Percentiles rank a stretch among this genome's conserved stretches.
Evolutionary conservation across 2,888 invertebrate genomes (phyloP).

Genomic region (Athalia cordata): DNA sequence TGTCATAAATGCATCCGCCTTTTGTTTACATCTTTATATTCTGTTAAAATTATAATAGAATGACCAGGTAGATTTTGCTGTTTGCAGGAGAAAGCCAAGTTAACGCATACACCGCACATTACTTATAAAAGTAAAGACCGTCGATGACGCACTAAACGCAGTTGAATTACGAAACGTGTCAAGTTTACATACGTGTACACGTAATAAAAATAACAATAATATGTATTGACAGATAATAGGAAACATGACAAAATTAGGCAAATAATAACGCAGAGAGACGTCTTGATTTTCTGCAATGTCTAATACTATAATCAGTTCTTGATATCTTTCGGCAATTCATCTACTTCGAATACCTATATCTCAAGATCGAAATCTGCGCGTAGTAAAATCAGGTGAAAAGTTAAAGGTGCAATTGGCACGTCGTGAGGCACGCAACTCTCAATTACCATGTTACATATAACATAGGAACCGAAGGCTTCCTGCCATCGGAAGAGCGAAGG

Average conservation of each 20-base stretch:
- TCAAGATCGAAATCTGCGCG: slow-evolving; percentile 9
- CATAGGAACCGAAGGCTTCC: neutral
- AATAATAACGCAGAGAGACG: too few relatives aligned
- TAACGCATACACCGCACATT: too few relatives aligned
- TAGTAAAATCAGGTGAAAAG: neutral
- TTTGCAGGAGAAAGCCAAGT: neutral
- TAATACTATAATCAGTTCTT: too few relatives aligned
- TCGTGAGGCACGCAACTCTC: slow-evolving; percentile 35
- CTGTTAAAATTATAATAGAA: neutral
- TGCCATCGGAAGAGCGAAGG: neutral
- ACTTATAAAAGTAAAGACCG: too few relatives aligned
- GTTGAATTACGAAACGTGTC: too few relatives aligned
- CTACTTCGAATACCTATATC: neutral
- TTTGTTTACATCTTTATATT: slow-evolving; percentile 6
- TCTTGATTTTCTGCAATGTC: too few relatives aligned
- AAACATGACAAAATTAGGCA: too few relatives aligned
- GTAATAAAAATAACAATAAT: too few relatives aligned
- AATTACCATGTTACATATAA: slow-evolving; percentile 18
- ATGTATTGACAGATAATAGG: too few relatives aligned
- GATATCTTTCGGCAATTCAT: too few relatives aligned
- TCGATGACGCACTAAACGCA: too few relatives aligned
- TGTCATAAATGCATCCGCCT: neutral
- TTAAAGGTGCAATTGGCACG: slow-evolving; percentile 42
- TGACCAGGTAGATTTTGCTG: neutral
- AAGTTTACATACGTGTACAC: too few relatives aligned